These are phyloP conservation scores for Ylistrum balloti DNA, from an alignment of 1,140 invertebrate genomes.

Conservation along the genomic window DNA sequence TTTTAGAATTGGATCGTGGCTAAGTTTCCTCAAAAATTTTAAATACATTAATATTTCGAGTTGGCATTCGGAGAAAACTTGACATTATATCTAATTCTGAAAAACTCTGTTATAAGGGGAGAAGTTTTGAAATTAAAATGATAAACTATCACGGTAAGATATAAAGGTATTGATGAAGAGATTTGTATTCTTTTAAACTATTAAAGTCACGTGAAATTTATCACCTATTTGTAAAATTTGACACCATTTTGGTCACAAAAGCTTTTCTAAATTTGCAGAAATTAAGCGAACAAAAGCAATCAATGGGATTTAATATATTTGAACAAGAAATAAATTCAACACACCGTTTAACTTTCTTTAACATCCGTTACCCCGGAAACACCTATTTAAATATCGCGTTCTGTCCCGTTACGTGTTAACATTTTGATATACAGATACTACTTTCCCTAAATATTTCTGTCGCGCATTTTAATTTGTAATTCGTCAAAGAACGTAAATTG, in stretches of 20 bases:
- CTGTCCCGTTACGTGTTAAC: conserved; percentile 4
- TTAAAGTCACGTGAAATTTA: not conserved
- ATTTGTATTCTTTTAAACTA: too few relatives aligned
- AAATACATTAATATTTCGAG: too few relatives aligned
- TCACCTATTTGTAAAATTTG: not conserved
- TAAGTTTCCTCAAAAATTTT: too few relatives aligned
- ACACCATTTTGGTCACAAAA: not conserved
- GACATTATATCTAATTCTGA: too few relatives aligned
- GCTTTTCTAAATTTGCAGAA: not conserved
- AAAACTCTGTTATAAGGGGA: too few relatives aligned
- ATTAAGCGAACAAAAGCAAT: not conserved
- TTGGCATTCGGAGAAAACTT: too few relatives aligned
- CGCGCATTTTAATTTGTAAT: conserved; percentile 6
- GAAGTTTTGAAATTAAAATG: too few relatives aligned
- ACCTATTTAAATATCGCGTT: conserved; percentile 12
- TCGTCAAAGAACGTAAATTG: conserved; percentile 15
- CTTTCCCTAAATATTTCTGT: conserved; percentile 28
- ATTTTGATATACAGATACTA: not conserved
- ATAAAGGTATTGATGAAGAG: too few relatives aligned
- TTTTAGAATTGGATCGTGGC: too few relatives aligned
- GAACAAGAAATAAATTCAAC: conserved; percentile 29
- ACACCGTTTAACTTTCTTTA: not conserved
- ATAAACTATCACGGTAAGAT: too few relatives aligned
- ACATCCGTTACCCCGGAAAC: conserved; percentile 14
- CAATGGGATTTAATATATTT: conserved; percentile 2